phyloP scores from a whole-genome alignment of 2,888 invertebrate genomes.

The Dicyrtomina minuta region DNA sequence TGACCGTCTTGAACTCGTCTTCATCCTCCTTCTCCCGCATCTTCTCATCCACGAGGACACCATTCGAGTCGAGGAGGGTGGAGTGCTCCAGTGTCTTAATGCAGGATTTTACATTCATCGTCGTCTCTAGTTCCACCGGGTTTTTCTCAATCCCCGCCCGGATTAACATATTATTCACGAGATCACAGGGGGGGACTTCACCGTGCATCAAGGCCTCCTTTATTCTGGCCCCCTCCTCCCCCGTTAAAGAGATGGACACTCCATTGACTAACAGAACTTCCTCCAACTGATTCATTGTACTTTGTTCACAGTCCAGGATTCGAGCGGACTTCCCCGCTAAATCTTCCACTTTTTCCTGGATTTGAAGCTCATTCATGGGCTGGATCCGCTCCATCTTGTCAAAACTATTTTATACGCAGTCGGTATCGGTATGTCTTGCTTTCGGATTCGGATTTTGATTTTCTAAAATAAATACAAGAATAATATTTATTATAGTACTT shows the following conservation, averaged over 20 bases:
- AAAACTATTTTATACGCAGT: too few species aligned
- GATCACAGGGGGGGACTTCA: slow-evolving; percentile 67
- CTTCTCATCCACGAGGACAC: slow-evolving; percentile 68
- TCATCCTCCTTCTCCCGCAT: slow-evolving; percentile 70
- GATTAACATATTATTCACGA: slow-evolving; percentile 68
- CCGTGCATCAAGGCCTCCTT: slow-evolving; percentile 66
- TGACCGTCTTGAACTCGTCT: slow-evolving; percentile 65
- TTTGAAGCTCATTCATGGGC: slow-evolving; percentile 68
- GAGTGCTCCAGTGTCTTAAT: slow-evolving; percentile 71
- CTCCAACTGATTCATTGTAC: slow-evolving; percentile 69
- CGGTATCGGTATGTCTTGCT: too few species aligned
- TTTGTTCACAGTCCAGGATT: slow-evolving; percentile 72
- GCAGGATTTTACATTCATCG: slow-evolving; percentile 68
- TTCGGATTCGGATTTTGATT: too few species aligned
- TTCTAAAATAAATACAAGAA: too few species aligned
- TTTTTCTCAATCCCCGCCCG: slow-evolving; percentile 60
- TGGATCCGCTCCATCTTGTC: slow-evolving; percentile 48
- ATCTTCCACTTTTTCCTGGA: slow-evolving; percentile 71
- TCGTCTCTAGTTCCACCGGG: slow-evolving; percentile 48
- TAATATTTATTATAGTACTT: too few species aligned
- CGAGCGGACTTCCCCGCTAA: slow-evolving; percentile 70
- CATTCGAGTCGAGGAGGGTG: slow-evolving; percentile 65
- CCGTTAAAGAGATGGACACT: slow-evolving; percentile 67
- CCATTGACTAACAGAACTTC: slow-evolving; percentile 72
- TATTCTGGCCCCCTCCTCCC: slow-evolving; percentile 68